These are phyloP conservation scores for Halcyon smyrnensis DNA, from an alignment of 2,797 vertebrate species.

Conservation along the genomic window DNA sequence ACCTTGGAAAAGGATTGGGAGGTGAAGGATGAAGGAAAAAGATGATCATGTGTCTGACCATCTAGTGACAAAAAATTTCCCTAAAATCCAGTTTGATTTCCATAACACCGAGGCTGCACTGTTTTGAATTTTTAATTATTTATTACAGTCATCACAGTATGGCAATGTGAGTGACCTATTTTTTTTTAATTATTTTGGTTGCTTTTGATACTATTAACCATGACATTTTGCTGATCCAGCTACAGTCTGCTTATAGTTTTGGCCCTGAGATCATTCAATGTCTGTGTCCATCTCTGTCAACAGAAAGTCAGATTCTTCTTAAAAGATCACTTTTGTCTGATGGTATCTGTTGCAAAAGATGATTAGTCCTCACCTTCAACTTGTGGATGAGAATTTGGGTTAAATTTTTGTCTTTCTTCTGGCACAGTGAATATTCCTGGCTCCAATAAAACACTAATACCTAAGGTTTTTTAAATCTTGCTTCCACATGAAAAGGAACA, in stretches of 20 bases:
- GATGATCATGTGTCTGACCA: neutral
- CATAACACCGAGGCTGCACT: constrained; percentile 53
- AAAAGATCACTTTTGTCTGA: constrained; percentile 44
- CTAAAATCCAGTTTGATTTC: constrained; percentile 54
- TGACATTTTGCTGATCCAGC: constrained; percentile 68
- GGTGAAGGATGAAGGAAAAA: neutral
- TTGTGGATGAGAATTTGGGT: neutral
- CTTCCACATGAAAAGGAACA: constrained; percentile 36
- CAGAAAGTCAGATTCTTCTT: constrained; percentile 41
- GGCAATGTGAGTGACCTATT: constrained; percentile 65
- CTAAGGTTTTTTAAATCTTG: constrained; percentile 31
- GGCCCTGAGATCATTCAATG: constrained; percentile 43
- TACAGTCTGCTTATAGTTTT: constrained; percentile 34
- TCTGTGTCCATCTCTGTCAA: constrained; percentile 59
- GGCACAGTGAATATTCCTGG: constrained; percentile 16
- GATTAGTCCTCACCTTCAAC: neutral
- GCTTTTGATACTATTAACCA: constrained; percentile 68
- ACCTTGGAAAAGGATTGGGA: constrained; percentile 4
- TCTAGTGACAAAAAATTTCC: constrained; percentile 26
- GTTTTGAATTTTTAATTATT: constrained; percentile 78
- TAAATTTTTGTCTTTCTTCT: constrained; percentile 48
- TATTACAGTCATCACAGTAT: constrained; percentile 71
- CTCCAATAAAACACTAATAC: constrained; percentile 45
- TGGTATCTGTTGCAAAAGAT: neutral
- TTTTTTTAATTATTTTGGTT: constrained; percentile 77